A percentile compares a stretch with the other conserved stretches of the same genome.
phyloP scores from a whole-genome alignment of 2,888 invertebrate genomes.

The Eilema griseolum region DNA sequence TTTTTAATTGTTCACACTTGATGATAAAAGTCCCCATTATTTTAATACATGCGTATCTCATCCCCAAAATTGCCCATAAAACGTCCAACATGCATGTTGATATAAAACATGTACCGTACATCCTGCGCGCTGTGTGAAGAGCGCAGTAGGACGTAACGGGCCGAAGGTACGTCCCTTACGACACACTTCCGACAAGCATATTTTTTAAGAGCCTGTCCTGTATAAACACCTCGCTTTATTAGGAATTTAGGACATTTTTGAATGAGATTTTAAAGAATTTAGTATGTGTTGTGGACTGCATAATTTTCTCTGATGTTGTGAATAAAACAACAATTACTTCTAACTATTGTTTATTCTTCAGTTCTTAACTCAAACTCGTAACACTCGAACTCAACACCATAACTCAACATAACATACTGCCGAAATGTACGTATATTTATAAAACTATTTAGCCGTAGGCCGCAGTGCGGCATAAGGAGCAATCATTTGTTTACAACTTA shows the following conservation, averaged over 20 bases:
- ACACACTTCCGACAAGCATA: conserved; percentile 24
- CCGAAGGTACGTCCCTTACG: conserved; percentile 24
- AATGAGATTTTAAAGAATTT: no score
- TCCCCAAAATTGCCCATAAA: conserved; percentile 13
- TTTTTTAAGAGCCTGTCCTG: conserved; percentile 26
- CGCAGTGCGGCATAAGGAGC: no score
- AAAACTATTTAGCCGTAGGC: no score
- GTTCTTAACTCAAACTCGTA: no score
- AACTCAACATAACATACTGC: no score
- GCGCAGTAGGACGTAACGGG: conserved; percentile 22
- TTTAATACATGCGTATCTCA: background rate
- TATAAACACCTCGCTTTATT: conserved; percentile 13
- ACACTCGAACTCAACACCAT: no score
- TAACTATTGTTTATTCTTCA: no score
- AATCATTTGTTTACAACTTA: no score
- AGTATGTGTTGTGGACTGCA: no score
- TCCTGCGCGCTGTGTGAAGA: conserved; percentile 13
- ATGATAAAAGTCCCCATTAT: background rate
- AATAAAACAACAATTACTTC: no score
- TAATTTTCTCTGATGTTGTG: no score
- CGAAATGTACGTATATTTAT: no score
- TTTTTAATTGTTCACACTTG: background rate
- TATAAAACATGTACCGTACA: conserved; percentile 12
- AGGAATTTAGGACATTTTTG: background rate
- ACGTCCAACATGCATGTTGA: conserved; percentile 2